phyloP scores from a whole-genome alignment of 2,113 vertebrate species.

The Solea senegalensis region DNA sequence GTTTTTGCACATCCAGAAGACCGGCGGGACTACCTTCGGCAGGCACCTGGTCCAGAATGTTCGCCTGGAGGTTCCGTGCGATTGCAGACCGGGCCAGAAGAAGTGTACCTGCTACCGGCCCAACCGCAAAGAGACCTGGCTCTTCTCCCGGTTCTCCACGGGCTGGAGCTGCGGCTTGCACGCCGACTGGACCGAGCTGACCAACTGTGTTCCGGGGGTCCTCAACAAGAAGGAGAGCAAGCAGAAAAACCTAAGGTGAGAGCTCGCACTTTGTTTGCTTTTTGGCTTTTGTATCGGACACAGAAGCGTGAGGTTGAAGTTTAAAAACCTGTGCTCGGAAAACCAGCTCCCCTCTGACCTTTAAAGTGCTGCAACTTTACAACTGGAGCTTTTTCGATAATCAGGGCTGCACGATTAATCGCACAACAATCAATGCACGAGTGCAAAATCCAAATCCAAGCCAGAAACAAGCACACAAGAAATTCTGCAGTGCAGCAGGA shows the following conservation, averaged over 20 bases:
- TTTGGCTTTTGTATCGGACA: neutral
- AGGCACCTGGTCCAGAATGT: constrained; percentile 98
- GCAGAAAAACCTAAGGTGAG: constrained; percentile 87
- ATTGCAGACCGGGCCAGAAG: constrained; percentile 98
- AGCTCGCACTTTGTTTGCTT: neutral
- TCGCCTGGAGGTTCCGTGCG: constrained; percentile 95
- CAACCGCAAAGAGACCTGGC: constrained; percentile 96
- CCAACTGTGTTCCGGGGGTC: constrained; percentile 95
- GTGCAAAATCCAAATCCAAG: too few species aligned
- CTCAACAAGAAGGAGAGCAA: constrained; percentile 93
- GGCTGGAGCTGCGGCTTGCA: constrained; percentile 99
- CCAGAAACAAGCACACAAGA: too few species aligned
- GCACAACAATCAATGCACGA: too few species aligned
- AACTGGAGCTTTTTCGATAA: neutral
- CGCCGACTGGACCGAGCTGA: constrained; percentile 99
- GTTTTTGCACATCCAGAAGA: constrained; percentile 99
- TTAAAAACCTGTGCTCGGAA: neutral
- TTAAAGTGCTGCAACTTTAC: constrained; percentile 1
- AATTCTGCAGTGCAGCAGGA: too few species aligned
- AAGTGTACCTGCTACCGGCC: constrained; percentile 99
- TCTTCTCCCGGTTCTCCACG: constrained; percentile 98
- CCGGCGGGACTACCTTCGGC: constrained; percentile 97
- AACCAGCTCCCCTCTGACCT: neutral
- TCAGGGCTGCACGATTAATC: too few species aligned
- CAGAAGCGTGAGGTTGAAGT: neutral